Evolutionary conservation across 1,140 invertebrate species (phyloP), one percentile per base, ranked within the genome.

Genomic region (Vanessa atalanta): DNA sequence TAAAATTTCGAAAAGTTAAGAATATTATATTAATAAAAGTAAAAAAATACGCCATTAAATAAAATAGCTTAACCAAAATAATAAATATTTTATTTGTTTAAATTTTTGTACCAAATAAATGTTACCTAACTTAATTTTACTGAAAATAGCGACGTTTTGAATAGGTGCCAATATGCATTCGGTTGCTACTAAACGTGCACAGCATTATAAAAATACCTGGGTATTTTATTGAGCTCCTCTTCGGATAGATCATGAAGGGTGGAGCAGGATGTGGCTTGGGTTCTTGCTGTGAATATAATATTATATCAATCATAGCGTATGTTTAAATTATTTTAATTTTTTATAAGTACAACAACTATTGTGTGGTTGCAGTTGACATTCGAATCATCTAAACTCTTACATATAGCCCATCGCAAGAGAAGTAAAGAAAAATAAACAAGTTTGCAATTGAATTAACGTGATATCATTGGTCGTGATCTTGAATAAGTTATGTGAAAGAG

Each of bases 251-350:
- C 91, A 78, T 93, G 93, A n/a, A 93, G 87, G n/a, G 92, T 92
- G 15, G 92, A 93, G 83, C 93, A 93, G 37, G 93, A 93, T n/a
- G 93, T 93, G 31, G 91, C 92, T 77, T 93, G 93, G n/a, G 90
- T 93, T 83, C 88, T 87, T 48, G 92, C 93, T 93, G 83, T 43
- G 60, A 78, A 79, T 37, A 77, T 64, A 31, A 53, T 53, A 53
- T 53, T 37, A 55, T 57, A 5, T 57, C 20, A 57, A 4, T 26
- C 7, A 43, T 43, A 8, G 37, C 37, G 37, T 43, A 43, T 43
- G 7, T 43, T 9, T 43, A 9, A 6, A 31, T 31, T 31, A 31
- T 31, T 31, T 6, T 31, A 31, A 31, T 31, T 0, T 31, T 31
- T 31, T 31, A 31, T 31, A 20, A 1, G 20, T 20, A 20, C 20